These are phyloP conservation scores for Copsychus sechellarum DNA, from an alignment of 2,113 vertebrate species.

Conservation along the genomic window DNA sequence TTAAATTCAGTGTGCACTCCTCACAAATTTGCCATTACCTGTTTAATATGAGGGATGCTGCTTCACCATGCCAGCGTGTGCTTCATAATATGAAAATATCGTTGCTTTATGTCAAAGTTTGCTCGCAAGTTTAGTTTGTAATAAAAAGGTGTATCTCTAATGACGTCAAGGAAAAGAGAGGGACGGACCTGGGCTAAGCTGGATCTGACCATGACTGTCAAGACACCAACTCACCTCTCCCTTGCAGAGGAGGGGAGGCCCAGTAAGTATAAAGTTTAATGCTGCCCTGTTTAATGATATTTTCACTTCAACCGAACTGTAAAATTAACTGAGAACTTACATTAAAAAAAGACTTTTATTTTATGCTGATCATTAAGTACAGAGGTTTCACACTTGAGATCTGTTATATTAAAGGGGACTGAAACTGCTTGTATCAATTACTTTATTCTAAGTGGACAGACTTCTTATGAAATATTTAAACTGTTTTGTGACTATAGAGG, in stretches of 20 bases:
- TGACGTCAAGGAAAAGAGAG: background rate
- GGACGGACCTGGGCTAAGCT: background rate
- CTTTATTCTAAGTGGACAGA: constrained; percentile 32
- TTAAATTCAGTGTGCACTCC: no score
- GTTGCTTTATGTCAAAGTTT: background rate
- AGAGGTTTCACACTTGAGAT: constrained; percentile 63
- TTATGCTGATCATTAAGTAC: constrained; percentile 71
- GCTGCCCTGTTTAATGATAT: background rate
- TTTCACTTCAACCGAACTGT: constrained; percentile 60
- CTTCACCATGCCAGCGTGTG: accelerated
- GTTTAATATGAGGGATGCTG: background rate
- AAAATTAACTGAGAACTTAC: constrained; percentile 71
- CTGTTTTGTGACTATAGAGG: background rate
- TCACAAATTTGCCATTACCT: background rate
- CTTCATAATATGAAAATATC: background rate
- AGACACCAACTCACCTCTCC: background rate
- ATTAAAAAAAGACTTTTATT: constrained; percentile 68
- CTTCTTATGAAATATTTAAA: background rate
- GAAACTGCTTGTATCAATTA: constrained; percentile 65
- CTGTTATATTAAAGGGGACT: constrained; percentile 56
- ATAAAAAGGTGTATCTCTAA: background rate
- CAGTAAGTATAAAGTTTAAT: constrained; percentile 4
- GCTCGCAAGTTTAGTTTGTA: background rate
- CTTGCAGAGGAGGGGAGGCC: background rate
- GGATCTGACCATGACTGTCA: accelerated